Evolutionary conservation across 2,888 invertebrate species (phyloP).

Genomic region (Sesia bembeciformis): DNA sequence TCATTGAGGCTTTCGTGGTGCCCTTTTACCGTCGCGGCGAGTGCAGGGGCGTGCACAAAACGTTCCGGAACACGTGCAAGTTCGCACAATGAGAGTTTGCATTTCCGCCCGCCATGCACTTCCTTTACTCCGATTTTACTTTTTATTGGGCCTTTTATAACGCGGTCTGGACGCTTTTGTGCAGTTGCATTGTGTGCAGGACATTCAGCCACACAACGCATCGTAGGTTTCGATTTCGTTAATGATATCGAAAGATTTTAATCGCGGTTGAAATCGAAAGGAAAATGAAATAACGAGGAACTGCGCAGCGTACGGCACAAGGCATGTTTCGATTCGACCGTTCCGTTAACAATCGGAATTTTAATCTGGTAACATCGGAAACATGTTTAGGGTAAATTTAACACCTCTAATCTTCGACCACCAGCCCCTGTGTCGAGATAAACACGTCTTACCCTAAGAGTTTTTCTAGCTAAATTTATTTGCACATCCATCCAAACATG

Average conservation of each 20-base stretch:
- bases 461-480: constrained; percentile 56
- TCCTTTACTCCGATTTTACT: constrained; percentile 69
- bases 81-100: constrained; percentile 71
- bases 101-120: constrained; percentile 72
- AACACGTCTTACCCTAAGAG: constrained; percentile 28
- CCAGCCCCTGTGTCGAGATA: constrained; percentile 37
- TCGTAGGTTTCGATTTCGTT: constrained; percentile 73
- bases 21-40: constrained; percentile 23
- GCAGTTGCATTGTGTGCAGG: constrained; percentile 46
- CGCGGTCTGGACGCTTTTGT: constrained; percentile 62
- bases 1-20: constrained; percentile 39
- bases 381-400: constrained; percentile 34
- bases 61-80: constrained; percentile 70
- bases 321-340: neutral
- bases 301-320: constrained; percentile 1
- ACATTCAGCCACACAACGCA: constrained; percentile 63
- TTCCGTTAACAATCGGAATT: constrained; percentile 14
- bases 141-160: constrained; percentile 65
- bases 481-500: constrained; percentile 39
- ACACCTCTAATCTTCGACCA: constrained; percentile 51
- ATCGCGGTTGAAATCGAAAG: constrained; percentile 63
- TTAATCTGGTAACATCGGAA: constrained; percentile 33
- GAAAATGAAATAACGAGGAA: constrained; percentile 36
- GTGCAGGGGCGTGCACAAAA: constrained; percentile 57
- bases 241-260: constrained; percentile 66